Evolutionary conservation across 1,140 invertebrate genomes (phyloP).

Genomic region (Calephelis nemesis): DNA sequence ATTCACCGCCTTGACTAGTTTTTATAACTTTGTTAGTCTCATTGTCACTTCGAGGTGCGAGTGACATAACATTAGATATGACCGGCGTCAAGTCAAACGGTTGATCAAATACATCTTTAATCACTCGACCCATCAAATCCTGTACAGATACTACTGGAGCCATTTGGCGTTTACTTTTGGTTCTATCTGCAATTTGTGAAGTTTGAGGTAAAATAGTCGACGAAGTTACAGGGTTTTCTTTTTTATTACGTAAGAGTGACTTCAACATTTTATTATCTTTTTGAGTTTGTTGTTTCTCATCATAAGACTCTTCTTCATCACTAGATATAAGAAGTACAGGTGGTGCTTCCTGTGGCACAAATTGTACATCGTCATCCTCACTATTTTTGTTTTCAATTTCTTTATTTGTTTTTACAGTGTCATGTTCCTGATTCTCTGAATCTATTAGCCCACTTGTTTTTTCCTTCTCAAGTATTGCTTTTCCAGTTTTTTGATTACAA

Average conservation of each 20-base stretch:
- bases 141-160: background rate
- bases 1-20: background rate
- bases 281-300: background rate
- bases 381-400: background rate
- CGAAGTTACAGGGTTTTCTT: background rate
- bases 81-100: background rate
- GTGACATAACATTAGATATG: background rate
- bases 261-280: background rate
- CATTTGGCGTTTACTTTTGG: background rate
- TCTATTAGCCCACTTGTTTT: background rate
- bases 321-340: background rate
- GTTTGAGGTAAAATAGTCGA: background rate
- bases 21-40: background rate
- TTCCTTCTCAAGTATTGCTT: background rate
- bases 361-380: background rate
- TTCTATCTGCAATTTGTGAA: background rate
- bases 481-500: background rate
- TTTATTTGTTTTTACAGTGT: background rate
- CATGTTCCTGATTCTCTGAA: background rate
- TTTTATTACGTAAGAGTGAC: background rate
- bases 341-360: background rate
- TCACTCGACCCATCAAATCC: background rate
- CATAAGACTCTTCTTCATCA: background rate
- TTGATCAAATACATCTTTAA: background rate
- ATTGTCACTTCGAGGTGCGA: background rate